Conservation (phyloP, 2,113 vertebrate genomes). For the Zosterops pallidus region DNA sequence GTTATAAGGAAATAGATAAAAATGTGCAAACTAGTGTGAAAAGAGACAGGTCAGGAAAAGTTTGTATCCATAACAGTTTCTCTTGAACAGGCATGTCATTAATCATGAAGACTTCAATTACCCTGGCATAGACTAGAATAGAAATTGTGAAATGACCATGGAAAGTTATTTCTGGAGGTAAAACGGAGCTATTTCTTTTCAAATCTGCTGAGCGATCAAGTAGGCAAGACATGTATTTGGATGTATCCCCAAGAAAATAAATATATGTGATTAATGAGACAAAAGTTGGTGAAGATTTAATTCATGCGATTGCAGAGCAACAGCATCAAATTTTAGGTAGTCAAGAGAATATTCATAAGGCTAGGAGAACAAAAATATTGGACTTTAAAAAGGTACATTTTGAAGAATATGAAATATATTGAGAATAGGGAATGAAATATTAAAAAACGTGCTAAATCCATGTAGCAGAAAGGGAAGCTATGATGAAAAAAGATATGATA, state of each 20-base stretch:
- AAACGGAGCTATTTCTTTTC: slow-evolving; percentile 37
- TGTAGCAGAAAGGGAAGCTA: background rate
- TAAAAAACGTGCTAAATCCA: background rate
- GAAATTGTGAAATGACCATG: slow-evolving; percentile 13
- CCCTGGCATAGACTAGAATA: background rate
- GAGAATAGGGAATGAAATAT: background rate
- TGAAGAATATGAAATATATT: slow-evolving; percentile 1
- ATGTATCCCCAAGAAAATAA: slow-evolving; percentile 13
- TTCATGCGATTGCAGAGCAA: background rate
- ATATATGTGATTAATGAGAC: slow-evolving; percentile 31
- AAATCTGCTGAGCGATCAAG: slow-evolving; percentile 13
- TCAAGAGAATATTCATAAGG: slow-evolving; percentile 10
- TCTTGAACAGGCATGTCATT: slow-evolving; percentile 45
- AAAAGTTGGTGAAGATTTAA: slow-evolving; percentile 23
- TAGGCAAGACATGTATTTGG: background rate
- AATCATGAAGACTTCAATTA: slow-evolving; percentile 56
- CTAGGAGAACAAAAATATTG: background rate
- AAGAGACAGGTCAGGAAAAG: background rate
- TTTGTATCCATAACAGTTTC: slow-evolving; percentile 10
- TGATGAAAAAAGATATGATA: background rate
- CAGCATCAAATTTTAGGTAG: background rate
- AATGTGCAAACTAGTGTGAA: background rate
- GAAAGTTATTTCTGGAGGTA: slow-evolving; percentile 31
- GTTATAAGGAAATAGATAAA: background rate
- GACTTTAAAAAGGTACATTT: background rate